phyloP scores from a whole-genome alignment of 2,888 invertebrate genomes.

The Dryomyza anilis region DNA sequence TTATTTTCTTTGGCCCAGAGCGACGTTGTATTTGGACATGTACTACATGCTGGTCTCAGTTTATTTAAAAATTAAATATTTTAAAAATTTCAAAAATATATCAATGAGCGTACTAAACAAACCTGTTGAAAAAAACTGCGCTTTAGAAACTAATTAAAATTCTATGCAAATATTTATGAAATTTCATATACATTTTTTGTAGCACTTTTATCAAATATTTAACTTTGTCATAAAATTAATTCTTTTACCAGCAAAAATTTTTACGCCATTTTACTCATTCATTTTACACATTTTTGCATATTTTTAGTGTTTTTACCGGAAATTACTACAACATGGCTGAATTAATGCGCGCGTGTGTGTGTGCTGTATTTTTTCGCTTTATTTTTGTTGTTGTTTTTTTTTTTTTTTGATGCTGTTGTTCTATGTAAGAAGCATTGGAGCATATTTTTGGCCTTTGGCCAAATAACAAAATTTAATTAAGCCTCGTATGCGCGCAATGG shows the following conservation, averaged over 20 bases:
- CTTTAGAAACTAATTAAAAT: conserved; percentile 8
- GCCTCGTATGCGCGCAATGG: conserved; percentile 12
- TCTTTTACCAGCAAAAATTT: conserved; percentile 7
- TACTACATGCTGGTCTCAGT: too few species aligned
- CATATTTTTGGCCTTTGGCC: conserved; percentile 17
- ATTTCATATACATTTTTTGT: not conserved
- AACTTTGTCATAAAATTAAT: conserved; percentile 25
- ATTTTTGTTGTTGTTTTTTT: not conserved
- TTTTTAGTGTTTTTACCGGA: conserved; percentile 1
- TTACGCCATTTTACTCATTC: conserved; percentile 1
- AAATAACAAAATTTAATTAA: conserved; percentile 25
- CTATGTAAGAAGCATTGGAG: conserved; percentile 1
- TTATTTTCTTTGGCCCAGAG: not conserved
- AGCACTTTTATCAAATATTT: conserved; percentile 10
- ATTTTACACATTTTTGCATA: not conserved
- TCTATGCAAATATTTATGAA: not conserved
- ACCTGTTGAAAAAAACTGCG: not conserved
- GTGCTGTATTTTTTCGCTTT: not conserved
- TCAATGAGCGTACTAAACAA: not conserved
- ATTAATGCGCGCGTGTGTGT: not conserved
- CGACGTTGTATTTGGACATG: not conserved
- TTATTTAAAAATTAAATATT: not conserved
- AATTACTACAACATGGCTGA: not conserved
- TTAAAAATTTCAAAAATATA: not conserved
- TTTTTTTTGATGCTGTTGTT: not conserved